Evolutionary conservation across 2,888 invertebrate genomes (phyloP), one percentile per base, ranked within the genome.

Genomic region (Chymomyza fuscimana): DNA sequence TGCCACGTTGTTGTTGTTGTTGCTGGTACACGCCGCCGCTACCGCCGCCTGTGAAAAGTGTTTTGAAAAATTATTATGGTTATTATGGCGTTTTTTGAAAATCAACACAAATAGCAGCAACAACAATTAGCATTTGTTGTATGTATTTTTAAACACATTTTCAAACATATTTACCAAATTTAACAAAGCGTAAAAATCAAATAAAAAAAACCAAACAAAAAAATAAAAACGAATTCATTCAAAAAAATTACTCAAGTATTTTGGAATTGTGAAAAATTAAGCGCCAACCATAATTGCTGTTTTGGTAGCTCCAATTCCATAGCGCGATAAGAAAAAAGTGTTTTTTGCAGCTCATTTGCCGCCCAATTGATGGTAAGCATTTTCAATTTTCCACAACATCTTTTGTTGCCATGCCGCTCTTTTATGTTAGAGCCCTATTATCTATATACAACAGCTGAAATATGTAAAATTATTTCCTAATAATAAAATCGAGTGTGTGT

Each of bases 161-260:
- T 12, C 12, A 51, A 63, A 63, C 15, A 46, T 7, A 32, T 32
- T 32, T 32, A 32, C 7, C 32, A 32, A 32, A 32, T 32, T 46
- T 46, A n/a, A 25, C 25, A 51, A 63, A 51, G 25, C 15, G 12
- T 12, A 3, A 46, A 46, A 50, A 51, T 50, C 40, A 29, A 19
- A 15, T 51, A 25, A 25, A 25, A 63, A 63, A 50, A 51, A 63
- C 0, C 10, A 29, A 22, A 51, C 32, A 51, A 63, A 63, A n/a
- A 63, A 25, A 40, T 22, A 51, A 15, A 12, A 16, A 50, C 19
- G 46, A 67, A 36, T 54, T 64, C 52, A 32, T 29, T 63, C 51
- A 69, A 75, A 63, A 50, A 62, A 73, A 68, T 16, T 63, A n/a
- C 12, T n/a, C 16, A 54, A 16, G 10, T 54, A n/a, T 54, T 22